Base-by-base conservation (phyloP, 2,113 vertebrate genomes). In the Ageneiosus marmoratus region DNA sequence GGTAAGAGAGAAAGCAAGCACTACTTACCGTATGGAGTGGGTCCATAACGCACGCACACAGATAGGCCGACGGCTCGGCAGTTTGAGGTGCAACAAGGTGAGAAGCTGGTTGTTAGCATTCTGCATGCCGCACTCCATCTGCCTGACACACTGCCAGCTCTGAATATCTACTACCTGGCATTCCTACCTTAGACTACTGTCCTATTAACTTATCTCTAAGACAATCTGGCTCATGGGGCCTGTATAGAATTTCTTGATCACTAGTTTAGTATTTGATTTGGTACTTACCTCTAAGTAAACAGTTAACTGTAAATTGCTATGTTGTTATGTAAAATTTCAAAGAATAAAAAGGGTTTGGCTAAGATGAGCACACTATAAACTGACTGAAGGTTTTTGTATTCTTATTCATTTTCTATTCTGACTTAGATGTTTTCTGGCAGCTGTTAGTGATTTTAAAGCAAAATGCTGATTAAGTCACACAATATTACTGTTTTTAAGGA, bases 401-500 rank as follows among this genome's bases (percentile, higher is more conserved):
- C 18, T 2, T 18, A 48, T 6, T 55, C 12, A 18, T 65, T 20
- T 81, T 29, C 44, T 44, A 86, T 91, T 89, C 88, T 85, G 86
- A 48, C 44, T 73, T 12, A 69, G 72, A 83, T 90, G 85, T 91
- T 94, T 93, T 93, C 85, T 82, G 90, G 91, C 88, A 88, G 93
- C 93, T 95, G 97, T 99, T 99, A 99, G 98, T 99, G 92, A 96
- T 95, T 97, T 95, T 73, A 95, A 94, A 98, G 97, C 96, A 97
- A 96, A 97, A 96, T 92, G 96, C 96, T 94, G 94, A 95, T 98
- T 98, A 98, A 96, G 95, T 91, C 91, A 94, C 91, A 94, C 90
- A 91, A 88, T 90, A 92, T 92, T 89, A 91, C 83, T 92, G 91
- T 92, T 94, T 95, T 94, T 92, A 91, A 82, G 24, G 62, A 89